Base-by-base conservation (phyloP, 1,140 invertebrate genomes). In the Trypoxylus dichotomus region DNA sequence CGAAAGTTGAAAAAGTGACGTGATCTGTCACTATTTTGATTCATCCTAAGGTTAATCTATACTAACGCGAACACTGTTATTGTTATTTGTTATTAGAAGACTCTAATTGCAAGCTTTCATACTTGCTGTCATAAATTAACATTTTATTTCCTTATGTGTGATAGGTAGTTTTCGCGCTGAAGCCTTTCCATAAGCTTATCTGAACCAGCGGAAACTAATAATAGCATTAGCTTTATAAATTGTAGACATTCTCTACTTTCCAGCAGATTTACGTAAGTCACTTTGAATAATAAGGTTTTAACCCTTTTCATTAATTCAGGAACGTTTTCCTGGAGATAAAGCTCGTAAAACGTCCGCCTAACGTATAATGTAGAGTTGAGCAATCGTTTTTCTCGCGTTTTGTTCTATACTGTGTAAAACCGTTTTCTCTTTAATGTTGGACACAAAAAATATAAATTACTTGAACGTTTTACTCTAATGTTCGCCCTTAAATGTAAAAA, bases 151-250 rank as follows among this genome's bases (percentile, higher is more conserved):
- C n/a, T n/a, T n/a, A n/a, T n/a, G n/a, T n/a, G n/a, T n/a, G n/a
- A n/a, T n/a, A n/a, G n/a, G n/a, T n/a, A n/a, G n/a, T n/a, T n/a
- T n/a, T n/a, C n/a, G n/a, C n/a, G n/a, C 25, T 71, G 7, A 42
- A 74, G 41, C 73, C 13, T 41, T 42, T 19, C 29, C 24, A 29
- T 15, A 74, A 32, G 73, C 27, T 32, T 29, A 37, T 27, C 41
- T 42, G 43, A 75, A 75, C 25, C 19, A 68, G 68, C 75, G 58
- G 54, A 63, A 27, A 63, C 75, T 71, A 71, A 76, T 76, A 76
- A 76, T 63, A 43, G 75, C 75, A 76, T 76, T 68, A 76, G 41
- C 75, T 63, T 76, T 76, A 76, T 76, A 76, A 76, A 76, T 76
- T 63, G 54, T 43, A 41, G 27, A 76, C 37, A 41, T 76, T 43